Percentiles rank a stretch among this genome's conserved stretches.
Conservation (phyloP, 2,113 vertebrate genomes). For the Athene cunicularia region DNA sequence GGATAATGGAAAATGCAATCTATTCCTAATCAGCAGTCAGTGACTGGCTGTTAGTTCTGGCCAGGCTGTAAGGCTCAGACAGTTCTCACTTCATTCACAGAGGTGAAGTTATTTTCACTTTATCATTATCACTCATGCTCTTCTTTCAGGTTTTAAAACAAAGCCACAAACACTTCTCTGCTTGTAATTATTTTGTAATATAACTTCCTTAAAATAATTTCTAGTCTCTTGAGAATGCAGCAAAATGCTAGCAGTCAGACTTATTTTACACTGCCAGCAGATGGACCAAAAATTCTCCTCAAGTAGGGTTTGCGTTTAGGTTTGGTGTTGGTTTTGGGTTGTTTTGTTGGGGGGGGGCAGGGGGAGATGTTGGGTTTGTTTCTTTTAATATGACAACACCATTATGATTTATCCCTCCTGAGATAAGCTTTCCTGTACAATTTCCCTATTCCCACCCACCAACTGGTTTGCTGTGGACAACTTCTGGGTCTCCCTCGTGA, state of each 20-base stretch:
- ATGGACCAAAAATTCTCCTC: neutral
- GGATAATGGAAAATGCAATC: neutral
- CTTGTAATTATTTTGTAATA: conserved; percentile 34
- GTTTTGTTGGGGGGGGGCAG: neutral
- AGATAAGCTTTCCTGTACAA: neutral
- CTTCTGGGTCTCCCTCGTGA: rapidly evolving
- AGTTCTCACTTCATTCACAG: neutral
- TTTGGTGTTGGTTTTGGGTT: neutral
- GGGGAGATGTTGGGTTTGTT: no score
- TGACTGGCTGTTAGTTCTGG: neutral
- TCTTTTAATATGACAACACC: neutral
- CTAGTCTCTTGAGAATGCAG: neutral
- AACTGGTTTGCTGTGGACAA: neutral
- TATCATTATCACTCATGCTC: conserved; percentile 14
- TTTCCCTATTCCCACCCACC: neutral
- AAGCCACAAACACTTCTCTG: conserved; percentile 24
- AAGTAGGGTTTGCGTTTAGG: neutral
- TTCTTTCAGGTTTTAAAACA: conserved; percentile 26
- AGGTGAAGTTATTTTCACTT: neutral
- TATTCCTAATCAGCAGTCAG: neutral
- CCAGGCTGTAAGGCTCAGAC: neutral
- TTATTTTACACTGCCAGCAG: neutral
- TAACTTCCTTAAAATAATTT: neutral
- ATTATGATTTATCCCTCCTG: neutral
- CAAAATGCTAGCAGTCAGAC: neutral